Conservation (phyloP, 2,113 vertebrate species). For the Lasiurus cinereus region DNA sequence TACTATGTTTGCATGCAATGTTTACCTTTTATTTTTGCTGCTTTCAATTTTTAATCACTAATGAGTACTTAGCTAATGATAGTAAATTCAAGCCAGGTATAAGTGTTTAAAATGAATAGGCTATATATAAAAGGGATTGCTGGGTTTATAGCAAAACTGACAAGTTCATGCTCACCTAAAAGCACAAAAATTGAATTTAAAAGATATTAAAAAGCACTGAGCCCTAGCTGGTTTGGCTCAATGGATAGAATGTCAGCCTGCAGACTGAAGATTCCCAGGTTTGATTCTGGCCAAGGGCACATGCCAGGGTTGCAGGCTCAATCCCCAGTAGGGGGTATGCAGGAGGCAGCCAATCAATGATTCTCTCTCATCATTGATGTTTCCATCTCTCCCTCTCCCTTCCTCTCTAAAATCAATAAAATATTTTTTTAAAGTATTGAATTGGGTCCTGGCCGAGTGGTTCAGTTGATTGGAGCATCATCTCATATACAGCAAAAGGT, state of each 20-base stretch:
- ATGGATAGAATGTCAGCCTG: too few relatives aligned
- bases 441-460: background rate
- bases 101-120: background rate
- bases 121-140: background rate
- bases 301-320: too few relatives aligned
- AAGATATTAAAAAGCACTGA: background rate
- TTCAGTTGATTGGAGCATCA: background rate
- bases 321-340: too few relatives aligned
- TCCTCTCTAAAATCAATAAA: too few relatives aligned
- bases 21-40: background rate
- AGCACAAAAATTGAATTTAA: background rate
- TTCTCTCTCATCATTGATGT: too few relatives aligned
- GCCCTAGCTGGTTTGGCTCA: too few relatives aligned
- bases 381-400: too few relatives aligned
- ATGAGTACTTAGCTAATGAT: background rate
- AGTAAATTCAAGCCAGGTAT: slow-evolving; percentile 4
- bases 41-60: background rate
- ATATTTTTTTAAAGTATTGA: background rate
- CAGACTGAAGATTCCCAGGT: too few relatives aligned
- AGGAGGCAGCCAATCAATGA: too few relatives aligned
- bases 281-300: too few relatives aligned
- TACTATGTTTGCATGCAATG: background rate
- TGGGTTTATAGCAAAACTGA: background rate
- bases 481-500: background rate
- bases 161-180: background rate